These are phyloP conservation scores for Rostratula benghalensis DNA, from an alignment of 2,113 vertebrate species.

Conservation along the genomic window DNA sequence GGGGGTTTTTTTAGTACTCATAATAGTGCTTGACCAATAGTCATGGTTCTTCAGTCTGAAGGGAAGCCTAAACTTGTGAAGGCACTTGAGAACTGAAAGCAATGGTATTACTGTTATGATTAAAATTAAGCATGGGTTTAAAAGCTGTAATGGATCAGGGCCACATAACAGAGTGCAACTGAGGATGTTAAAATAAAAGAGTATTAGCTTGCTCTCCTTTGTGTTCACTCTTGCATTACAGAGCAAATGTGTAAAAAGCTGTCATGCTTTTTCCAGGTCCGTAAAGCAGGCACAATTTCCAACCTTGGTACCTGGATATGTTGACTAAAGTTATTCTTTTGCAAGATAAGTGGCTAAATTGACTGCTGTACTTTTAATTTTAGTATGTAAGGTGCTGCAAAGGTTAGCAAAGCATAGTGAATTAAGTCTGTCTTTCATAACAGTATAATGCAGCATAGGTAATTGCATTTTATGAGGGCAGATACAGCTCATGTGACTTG, in stretches of 20 bases:
- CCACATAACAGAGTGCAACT: not conserved
- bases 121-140: not conserved
- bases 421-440: not conserved
- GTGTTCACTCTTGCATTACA: not conserved
- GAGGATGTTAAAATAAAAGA: not conserved
- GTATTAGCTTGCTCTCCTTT: not conserved
- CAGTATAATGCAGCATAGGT: not conserved
- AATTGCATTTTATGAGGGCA: not conserved
- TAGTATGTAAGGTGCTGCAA: not conserved
- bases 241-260: not conserved
- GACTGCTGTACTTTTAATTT: not conserved
- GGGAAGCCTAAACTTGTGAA: not conserved
- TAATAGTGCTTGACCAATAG: not conserved
- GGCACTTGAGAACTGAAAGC: not conserved
- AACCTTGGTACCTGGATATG: rapidly evolving
- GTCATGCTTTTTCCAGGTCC: not conserved
- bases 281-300: not conserved
- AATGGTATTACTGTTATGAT: not conserved
- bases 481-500: not conserved
- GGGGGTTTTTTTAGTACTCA: not conserved
- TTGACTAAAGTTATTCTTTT: not conserved
- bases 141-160: not conserved
- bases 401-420: not conserved
- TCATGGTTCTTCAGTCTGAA: not conserved
- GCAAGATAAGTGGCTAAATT: not conserved